Base-by-base conservation (phyloP, 1,140 invertebrate species). In the Luehdorfia chinensis region DNA sequence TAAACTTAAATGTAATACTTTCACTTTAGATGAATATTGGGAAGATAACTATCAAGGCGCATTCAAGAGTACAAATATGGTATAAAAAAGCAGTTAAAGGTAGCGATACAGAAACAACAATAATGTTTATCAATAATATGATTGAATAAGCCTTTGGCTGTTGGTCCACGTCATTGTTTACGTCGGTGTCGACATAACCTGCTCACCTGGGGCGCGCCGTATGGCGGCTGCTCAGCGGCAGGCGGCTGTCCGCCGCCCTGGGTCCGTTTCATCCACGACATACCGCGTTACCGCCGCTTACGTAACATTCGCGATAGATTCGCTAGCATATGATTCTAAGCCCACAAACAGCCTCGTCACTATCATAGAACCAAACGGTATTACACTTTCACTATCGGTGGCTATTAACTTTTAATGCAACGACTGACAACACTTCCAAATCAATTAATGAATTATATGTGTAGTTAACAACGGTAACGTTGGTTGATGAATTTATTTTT, bases 231-330 rank as follows among this genome's bases (percentile, higher is more conserved):
- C 15, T 71, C 75, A 15, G 73, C 41, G 23, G 55, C 65, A 16
- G 75, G 59, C 44, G 70, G 68, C 49, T 75, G 71, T 32, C 68
- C 68, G 46, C 67, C 68, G 46, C 66, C 72, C 54, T 74, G 67
- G 18, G 68, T 56, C 62, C 79, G 73, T 68, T 87, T 86, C 80
- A 78, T 80, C 85, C 84, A 87, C 66, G 84, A 87, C 85, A 87
- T 87, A 53, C 52, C 57, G 56, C 60, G 55, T 60, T 76, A 78
- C 51, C 50, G 52, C 59, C 52, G 34, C 70, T 85, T 86, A 85
- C 71, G 80, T 86, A 87, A 85, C 81, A 85, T 85, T 78, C 66
- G 69, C 49, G 11, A 55, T 60, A 37, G 31, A 60, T 44, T 55
- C 59, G 52, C 56, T 70, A 63, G 64, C 83, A 84, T 84, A 87